These are phyloP conservation scores for Lithophane ornitopus DNA, from an alignment of 2,888 invertebrate species.

Conservation along the genomic window DNA sequence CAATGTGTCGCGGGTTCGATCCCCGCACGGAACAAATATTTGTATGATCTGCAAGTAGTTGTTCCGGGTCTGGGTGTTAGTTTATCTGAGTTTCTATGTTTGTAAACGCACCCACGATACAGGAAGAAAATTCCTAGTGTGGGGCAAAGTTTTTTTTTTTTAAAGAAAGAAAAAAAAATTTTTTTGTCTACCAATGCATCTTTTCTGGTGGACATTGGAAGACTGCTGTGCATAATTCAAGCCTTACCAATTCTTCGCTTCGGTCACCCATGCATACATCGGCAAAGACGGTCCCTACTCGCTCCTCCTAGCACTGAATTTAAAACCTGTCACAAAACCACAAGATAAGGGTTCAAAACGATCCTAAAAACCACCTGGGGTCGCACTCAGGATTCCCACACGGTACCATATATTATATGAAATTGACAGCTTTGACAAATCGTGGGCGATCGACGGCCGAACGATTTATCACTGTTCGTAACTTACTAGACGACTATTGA, in stretches of 20 bases:
- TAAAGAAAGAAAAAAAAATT: too few species aligned
- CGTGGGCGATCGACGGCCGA: conserved; percentile 8
- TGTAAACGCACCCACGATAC: too few species aligned
- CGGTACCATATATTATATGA: conserved; percentile 46
- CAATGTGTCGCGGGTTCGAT: too few species aligned
- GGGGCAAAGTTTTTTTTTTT: too few species aligned
- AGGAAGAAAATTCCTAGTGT: too few species aligned
- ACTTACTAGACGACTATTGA: conserved; percentile 29
- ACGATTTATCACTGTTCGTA: conserved; percentile 36
- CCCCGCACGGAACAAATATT: too few species aligned
- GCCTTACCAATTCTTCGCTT: not conserved
- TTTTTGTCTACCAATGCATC: not conserved
- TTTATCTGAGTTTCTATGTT: too few species aligned
- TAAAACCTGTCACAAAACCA: conserved; percentile 32
- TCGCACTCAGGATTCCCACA: conserved; percentile 19
- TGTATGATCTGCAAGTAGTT: too few species aligned
- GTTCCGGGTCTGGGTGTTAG: too few species aligned
- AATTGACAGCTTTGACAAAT: conserved; percentile 53
- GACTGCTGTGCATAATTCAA: not conserved
- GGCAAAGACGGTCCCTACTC: not conserved
- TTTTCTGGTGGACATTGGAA: not conserved
- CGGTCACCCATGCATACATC: not conserved
- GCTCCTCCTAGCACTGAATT: not conserved
- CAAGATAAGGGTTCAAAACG: conserved; percentile 42
- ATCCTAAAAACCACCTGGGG: conserved; percentile 39